phyloP scores from a whole-genome alignment of 2,113 vertebrate genomes.

The Pygoscelis antarcticus region DNA sequence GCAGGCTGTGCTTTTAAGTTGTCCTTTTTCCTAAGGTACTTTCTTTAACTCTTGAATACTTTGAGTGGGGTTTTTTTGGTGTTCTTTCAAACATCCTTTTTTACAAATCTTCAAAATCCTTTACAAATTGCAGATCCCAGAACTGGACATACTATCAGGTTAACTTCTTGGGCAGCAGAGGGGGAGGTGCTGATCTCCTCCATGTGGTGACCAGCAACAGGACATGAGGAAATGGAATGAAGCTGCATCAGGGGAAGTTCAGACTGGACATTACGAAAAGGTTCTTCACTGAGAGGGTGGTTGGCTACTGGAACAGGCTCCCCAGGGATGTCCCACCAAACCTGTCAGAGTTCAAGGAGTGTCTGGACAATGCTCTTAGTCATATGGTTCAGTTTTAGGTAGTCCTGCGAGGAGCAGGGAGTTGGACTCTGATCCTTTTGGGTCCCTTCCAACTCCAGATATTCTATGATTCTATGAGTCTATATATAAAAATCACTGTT shows the following conservation, averaged over 20 bases:
- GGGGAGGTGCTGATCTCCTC: neutral
- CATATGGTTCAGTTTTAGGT: neutral
- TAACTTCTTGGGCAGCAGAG: neutral
- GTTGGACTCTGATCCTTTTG: neutral
- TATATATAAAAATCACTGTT: neutral
- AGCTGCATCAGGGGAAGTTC: neutral
- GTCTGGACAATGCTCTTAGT: neutral
- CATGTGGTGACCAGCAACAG: neutral
- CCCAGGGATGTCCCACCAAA: neutral
- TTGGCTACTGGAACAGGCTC: neutral
- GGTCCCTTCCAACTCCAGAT: neutral
- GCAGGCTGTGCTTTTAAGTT: neutral
- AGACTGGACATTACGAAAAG: neutral
- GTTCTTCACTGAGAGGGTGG: neutral
- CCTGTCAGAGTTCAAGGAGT: neutral
- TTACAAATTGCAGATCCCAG: neutral
- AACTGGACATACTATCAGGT: neutral
- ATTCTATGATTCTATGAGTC: neutral
- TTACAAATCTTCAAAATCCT: neutral
- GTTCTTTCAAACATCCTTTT: neutral
- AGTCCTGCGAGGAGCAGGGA: fast-evolving
- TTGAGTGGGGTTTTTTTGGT: neutral
- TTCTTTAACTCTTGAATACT: neutral
- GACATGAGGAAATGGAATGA: neutral
- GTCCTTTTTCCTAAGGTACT: neutral